phyloP scores from a whole-genome alignment of 2,888 invertebrate species.

The Ceramica pisi region DNA sequence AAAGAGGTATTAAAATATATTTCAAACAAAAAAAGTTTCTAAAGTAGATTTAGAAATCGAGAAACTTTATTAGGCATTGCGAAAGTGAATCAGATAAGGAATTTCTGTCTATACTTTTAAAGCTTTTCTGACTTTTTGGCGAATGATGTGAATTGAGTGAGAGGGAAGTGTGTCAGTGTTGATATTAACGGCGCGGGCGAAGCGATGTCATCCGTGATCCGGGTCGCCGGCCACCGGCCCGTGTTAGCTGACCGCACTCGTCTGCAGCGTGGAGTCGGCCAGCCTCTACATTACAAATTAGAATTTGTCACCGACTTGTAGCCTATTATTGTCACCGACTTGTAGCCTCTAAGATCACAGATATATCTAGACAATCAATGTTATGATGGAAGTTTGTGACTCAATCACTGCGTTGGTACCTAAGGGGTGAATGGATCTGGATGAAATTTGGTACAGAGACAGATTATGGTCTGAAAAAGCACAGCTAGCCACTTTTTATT shows the following conservation, averaged over 20 bases:
- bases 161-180: conserved; percentile 65
- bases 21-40: conserved; percentile 15
- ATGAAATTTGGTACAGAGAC: too few relatives aligned
- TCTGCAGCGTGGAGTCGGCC: conserved; percentile 8
- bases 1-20: neutral
- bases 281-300: conserved; percentile 44
- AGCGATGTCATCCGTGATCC: conserved; percentile 83
- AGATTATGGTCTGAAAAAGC: too few relatives aligned
- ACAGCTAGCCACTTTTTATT: too few relatives aligned
- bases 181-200: conserved; percentile 72
- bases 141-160: conserved; percentile 53
- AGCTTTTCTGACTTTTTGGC: conserved; percentile 51
- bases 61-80: conserved; percentile 21
- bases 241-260: conserved; percentile 51
- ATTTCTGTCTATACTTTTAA: conserved; percentile 30
- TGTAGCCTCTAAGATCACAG: conserved; percentile 1
- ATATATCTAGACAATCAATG: too few relatives aligned
- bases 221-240: conserved; percentile 78
- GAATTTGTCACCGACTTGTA: conserved; percentile 28
- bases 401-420: too few relatives aligned
- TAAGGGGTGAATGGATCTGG: too few relatives aligned
- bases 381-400: neutral
- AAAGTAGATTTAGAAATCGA: conserved; percentile 45
- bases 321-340: conserved; percentile 20
- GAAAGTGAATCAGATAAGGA: conserved; percentile 42